Percentiles rank a stretch among this genome's conserved stretches.
Evolutionary conservation across 2,888 invertebrate genomes (phyloP).

Genomic region (Protophormia terraenovae): DNA sequence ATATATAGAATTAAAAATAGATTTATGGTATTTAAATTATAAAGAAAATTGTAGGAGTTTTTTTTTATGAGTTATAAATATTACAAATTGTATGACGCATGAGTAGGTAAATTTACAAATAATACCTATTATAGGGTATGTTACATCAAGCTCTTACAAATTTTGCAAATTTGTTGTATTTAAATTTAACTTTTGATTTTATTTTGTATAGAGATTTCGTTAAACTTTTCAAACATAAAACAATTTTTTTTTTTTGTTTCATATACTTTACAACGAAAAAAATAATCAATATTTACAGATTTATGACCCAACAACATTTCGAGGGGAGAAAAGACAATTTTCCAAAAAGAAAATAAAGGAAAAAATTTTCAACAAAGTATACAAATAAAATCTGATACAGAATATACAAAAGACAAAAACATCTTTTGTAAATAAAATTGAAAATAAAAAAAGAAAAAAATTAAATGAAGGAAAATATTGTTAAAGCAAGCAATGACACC

Average conservation of each 20-base stretch:
- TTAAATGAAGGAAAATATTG: neutral
- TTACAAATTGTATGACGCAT: too few relatives aligned
- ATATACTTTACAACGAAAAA: neutral
- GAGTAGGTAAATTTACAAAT: too few relatives aligned
- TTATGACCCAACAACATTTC: neutral
- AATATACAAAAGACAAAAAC: constrained; percentile 39
- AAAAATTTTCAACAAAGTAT: neutral
- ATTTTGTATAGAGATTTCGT: neutral
- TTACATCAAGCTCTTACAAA: too few relatives aligned
- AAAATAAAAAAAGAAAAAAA: constrained; percentile 5
- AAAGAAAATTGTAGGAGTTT: too few relatives aligned
- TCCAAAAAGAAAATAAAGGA: neutral
- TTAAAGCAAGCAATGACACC: constrained; percentile 27
- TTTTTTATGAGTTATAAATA: too few relatives aligned
- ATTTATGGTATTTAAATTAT: too few relatives aligned
- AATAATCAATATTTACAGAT: constrained; percentile 32
- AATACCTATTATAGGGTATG: too few relatives aligned
- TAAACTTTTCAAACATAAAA: neutral
- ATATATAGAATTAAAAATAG: too few relatives aligned
- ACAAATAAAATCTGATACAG: constrained; percentile 55
- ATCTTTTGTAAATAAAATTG: constrained; percentile 51
- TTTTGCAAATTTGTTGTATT: neutral
- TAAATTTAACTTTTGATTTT: neutral
- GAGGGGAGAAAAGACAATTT: neutral
- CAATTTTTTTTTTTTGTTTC: neutral